Evolutionary conservation across 2,797 vertebrate species (phyloP).

Genomic region (Acrossocheilus fasciatus): DNA sequence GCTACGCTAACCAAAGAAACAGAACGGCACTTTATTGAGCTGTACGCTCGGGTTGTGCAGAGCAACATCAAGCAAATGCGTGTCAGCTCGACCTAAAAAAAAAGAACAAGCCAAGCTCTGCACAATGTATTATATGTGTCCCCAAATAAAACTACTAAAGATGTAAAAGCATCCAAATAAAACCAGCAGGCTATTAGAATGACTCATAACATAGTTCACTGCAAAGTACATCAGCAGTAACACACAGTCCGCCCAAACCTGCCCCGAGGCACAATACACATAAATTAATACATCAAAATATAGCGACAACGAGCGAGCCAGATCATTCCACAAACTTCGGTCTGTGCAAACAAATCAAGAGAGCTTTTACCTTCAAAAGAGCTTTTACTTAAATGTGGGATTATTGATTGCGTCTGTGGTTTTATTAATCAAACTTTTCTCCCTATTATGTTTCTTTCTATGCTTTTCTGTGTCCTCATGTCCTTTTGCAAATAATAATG

Average conservation of each 20-base stretch:
- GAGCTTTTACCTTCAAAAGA: slow-evolving; percentile 25
- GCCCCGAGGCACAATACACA: slow-evolving; percentile 40
- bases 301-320: slow-evolving; percentile 10
- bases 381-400: slow-evolving; percentile 17
- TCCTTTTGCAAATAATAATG: not conserved
- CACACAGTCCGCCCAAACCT: slow-evolving; percentile 37
- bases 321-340: slow-evolving; percentile 15
- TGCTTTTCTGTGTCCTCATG: not conserved
- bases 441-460: not conserved
- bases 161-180: slow-evolving; percentile 58
- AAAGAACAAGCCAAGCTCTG: slow-evolving; percentile 30
- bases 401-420: slow-evolving; percentile 23
- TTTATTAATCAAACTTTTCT: slow-evolving; percentile 17
- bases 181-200: slow-evolving; percentile 56
- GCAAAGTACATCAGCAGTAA: slow-evolving; percentile 51
- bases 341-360: slow-evolving; percentile 14
- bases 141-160: slow-evolving; percentile 52
- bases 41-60: slow-evolving; percentile 3
- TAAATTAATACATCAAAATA: slow-evolving; percentile 54
- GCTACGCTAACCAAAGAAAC: slow-evolving; percentile 25
- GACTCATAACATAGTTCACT: slow-evolving; percentile 50
- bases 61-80: slow-evolving; percentile 50
- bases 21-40: slow-evolving; percentile 39
- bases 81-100: slow-evolving; percentile 32
- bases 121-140: slow-evolving; percentile 48